Evolutionary conservation across 23 tunicate genomes (phyloP).

Genomic region (Botrylloides violaceus): DNA sequence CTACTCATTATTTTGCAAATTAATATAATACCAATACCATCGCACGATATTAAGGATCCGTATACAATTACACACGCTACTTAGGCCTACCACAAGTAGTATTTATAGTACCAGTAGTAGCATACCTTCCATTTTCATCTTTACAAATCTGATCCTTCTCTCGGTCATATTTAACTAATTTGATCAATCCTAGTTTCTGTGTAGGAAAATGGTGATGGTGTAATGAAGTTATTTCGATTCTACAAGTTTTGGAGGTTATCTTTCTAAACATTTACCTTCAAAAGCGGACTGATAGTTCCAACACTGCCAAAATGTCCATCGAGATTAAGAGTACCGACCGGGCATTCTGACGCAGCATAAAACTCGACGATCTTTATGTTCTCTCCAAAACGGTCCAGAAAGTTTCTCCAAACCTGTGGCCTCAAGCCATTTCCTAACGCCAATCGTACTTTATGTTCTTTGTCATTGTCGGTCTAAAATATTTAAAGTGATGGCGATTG

Average conservation of each 20-base stretch:
- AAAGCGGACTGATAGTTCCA: slow-evolving; percentile 30
- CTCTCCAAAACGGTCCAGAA: slow-evolving; percentile 7
- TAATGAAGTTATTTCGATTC: too few species aligned
- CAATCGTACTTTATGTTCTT: slow-evolving; percentile 20
- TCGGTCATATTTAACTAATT: background rate
- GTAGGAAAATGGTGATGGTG: too few species aligned
- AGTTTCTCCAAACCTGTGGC: slow-evolving; percentile 9
- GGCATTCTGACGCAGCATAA: slow-evolving; percentile 15
- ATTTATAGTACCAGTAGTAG: too few species aligned
- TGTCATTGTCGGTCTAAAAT: slow-evolving; percentile 16
- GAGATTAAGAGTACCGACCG: slow-evolving; percentile 27
- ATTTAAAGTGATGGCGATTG: background rate
- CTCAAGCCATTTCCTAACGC: slow-evolving; percentile 18
- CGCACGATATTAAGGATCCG: too few species aligned
- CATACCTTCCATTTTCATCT: background rate
- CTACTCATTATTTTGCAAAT: too few species aligned
- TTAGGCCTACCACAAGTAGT: too few species aligned
- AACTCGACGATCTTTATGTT: slow-evolving; percentile 4
- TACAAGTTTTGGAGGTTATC: too few species aligned
- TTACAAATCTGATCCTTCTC: background rate
- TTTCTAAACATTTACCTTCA: too few species aligned
- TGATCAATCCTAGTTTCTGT: background rate
- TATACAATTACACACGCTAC: too few species aligned
- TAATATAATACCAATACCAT: too few species aligned
- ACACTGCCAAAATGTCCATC: slow-evolving; percentile 32